Conservation (phyloP, 2,113 vertebrate genomes). For the Lycaon pictus region DNA sequence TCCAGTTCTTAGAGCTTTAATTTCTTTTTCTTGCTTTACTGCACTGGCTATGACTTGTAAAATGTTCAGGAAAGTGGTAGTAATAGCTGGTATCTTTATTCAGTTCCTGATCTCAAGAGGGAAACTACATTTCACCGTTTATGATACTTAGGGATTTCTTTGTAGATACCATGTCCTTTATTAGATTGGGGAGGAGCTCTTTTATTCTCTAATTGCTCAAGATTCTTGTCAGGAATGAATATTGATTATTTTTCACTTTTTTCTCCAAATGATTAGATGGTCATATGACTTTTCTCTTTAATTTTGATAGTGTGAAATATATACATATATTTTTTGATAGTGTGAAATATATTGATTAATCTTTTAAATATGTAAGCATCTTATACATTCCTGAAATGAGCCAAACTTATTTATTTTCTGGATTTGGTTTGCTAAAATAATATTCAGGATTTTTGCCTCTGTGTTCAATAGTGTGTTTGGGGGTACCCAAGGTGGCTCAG, state of each 20-base stretch:
- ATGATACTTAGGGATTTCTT: background rate
- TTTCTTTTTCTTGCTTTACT: background rate
- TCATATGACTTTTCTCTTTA: background rate
- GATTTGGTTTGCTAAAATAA: background rate
- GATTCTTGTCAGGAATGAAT: background rate
- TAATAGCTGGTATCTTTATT: background rate
- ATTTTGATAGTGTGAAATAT: background rate
- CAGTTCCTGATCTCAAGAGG: background rate
- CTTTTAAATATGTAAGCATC: background rate
- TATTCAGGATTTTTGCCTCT: background rate
- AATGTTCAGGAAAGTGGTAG: background rate
- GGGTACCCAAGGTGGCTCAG: background rate
- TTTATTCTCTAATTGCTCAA: background rate
- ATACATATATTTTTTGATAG: background rate
- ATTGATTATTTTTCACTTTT: background rate
- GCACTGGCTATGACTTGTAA: background rate
- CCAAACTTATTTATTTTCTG: constrained; percentile 20
- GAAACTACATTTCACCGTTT: background rate
- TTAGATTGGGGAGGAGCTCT: background rate
- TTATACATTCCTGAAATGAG: constrained; percentile 20
- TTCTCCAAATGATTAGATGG: background rate
- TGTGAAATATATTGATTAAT: background rate
- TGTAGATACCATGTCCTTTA: background rate
- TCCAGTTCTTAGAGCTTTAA: background rate
- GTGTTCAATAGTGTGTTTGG: background rate